A percentile compares a stretch with the other conserved stretches of the same genome.
Evolutionary conservation across 2,113 vertebrate genomes (phyloP).

Genomic region (Odocoileus hemionus): DNA sequence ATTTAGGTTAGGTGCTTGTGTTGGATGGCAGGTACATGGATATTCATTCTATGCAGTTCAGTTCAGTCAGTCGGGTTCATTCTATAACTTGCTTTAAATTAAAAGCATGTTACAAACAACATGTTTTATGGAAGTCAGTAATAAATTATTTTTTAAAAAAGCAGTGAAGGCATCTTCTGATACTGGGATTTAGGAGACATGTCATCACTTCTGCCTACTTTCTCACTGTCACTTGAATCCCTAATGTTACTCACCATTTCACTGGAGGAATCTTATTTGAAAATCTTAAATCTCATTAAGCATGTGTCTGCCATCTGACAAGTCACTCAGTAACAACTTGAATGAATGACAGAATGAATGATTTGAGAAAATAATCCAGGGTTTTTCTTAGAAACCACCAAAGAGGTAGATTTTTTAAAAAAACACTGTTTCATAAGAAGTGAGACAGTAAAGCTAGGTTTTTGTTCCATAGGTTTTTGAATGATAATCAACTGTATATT

Average conservation of each 20-base stretch:
- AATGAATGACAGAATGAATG: neutral
- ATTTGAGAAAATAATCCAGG: neutral
- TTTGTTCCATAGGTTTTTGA: neutral
- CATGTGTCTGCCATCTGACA: neutral
- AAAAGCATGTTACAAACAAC: neutral
- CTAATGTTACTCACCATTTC: neutral
- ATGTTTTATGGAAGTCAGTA: neutral
- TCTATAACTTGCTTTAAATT: neutral
- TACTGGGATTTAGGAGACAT: neutral
- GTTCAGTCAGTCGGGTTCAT: neutral
- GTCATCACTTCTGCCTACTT: neutral
- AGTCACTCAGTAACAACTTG: neutral
- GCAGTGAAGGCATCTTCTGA: neutral
- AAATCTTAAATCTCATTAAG: neutral
- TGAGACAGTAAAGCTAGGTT: neutral
- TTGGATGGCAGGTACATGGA: neutral
- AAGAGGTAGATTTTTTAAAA: neutral
- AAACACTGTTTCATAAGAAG: neutral
- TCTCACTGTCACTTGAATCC: neutral
- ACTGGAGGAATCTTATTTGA: neutral
- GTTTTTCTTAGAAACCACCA: slow-evolving; percentile 1
- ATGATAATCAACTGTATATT: neutral
- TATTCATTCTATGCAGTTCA: neutral
- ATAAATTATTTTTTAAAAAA: neutral
- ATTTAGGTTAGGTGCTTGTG: neutral